Conservation (phyloP, 2,797 vertebrate species). For the Eurystomus glaucurus region DNA sequence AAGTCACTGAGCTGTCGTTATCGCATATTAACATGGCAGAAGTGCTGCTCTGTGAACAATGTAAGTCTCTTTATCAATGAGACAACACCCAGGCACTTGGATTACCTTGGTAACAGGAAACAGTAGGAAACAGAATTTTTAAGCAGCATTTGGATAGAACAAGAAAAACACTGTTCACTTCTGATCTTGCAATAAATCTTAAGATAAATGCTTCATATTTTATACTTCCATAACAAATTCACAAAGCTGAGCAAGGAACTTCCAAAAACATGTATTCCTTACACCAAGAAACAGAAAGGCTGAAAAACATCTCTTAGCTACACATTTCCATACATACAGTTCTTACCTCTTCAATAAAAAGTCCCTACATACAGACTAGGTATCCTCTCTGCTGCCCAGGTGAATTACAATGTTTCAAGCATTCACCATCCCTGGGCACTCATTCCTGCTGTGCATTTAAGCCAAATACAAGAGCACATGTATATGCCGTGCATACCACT, state of each 20-base stretch:
- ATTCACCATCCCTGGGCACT: background rate
- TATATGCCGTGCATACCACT: background rate
- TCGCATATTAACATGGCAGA: background rate
- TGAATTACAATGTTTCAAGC: background rate
- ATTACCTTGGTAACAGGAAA: slow-evolving; percentile 27
- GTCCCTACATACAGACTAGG: fast-evolving
- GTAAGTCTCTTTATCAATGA: background rate
- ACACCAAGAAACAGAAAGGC: background rate
- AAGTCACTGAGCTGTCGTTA: slow-evolving; percentile 1
- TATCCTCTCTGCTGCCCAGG: background rate
- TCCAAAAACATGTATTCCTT: background rate
- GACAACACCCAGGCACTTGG: background rate
- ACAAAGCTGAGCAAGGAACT: background rate
- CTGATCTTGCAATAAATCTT: background rate
- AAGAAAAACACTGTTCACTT: background rate
- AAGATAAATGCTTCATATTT: background rate
- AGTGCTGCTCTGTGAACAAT: background rate
- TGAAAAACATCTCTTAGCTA: background rate
- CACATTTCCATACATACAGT: background rate
- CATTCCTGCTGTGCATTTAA: background rate
- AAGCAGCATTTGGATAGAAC: background rate
- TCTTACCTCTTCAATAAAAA: background rate
- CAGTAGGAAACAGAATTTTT: background rate
- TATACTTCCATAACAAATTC: background rate
- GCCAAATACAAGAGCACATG: background rate